Percentiles rank a stretch among this genome's conserved stretches.
Conservation (phyloP, 2,888 invertebrate species). For the Candidula unifasciata region DNA sequence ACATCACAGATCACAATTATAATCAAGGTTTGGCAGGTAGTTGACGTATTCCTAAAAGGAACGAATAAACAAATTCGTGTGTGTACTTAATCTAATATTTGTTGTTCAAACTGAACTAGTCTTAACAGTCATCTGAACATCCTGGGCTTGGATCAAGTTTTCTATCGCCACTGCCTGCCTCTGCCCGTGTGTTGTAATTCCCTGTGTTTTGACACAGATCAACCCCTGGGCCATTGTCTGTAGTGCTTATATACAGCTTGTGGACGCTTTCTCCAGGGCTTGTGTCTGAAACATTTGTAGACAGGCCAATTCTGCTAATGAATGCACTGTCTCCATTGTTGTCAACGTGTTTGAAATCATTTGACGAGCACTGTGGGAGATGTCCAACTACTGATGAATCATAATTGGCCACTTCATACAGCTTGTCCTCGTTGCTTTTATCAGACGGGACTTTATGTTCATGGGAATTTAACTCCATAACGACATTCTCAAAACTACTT, state of each 20-base stretch:
- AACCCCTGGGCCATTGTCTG: not conserved
- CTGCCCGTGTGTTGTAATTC: conserved; percentile 53
- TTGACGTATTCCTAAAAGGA: too few relatives aligned
- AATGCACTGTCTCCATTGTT: conserved; percentile 59
- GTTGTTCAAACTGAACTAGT: too few relatives aligned
- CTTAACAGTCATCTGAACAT: too few relatives aligned
- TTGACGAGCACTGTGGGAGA: conserved; percentile 11
- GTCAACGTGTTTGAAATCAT: conserved; percentile 53
- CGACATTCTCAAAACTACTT: too few relatives aligned
- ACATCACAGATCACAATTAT: too few relatives aligned
- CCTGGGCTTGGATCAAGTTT: too few relatives aligned
- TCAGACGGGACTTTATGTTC: not conserved
- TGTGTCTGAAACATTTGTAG: not conserved
- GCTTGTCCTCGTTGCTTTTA: not conserved
- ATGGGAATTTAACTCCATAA: not conserved
- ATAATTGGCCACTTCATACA: conserved; percentile 46
- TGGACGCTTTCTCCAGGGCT: not conserved
- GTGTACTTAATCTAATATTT: too few relatives aligned
- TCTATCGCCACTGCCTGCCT: conserved; percentile 10
- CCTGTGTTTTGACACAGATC: conserved; percentile 55
- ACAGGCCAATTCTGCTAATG: conserved; percentile 58
- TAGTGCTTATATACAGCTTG: not conserved
- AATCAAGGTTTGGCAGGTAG: too few relatives aligned
- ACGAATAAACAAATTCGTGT: too few relatives aligned
- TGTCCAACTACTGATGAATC: conserved; percentile 47